Conservation (phyloP, 2,113 vertebrate genomes). For the Nothobranchius kuhntae region DNA sequence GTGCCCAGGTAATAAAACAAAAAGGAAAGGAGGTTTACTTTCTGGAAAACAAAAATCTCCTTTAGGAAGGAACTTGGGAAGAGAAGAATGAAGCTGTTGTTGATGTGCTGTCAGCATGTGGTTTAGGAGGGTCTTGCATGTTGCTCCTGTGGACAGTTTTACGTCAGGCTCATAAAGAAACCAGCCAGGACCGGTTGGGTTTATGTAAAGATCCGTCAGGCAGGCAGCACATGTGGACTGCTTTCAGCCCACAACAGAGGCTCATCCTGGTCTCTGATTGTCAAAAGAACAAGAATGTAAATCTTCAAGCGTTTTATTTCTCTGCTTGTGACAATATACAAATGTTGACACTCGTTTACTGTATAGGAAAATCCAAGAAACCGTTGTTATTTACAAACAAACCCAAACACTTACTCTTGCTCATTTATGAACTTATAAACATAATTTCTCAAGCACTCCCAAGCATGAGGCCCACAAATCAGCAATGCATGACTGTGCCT, state of each 20-base stretch:
- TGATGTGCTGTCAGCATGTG: conserved; percentile 60
- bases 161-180: conserved; percentile 72
- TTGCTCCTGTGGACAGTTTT: conserved; percentile 57
- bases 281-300: conserved; percentile 29
- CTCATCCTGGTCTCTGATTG: conserved; percentile 20
- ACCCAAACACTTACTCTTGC: conserved; percentile 41
- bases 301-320: conserved; percentile 14
- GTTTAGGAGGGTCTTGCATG: conserved; percentile 52
- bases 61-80: not conserved
- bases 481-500: conserved; percentile 67
- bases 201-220: conserved; percentile 46
- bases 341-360: not conserved
- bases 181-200: conserved; percentile 60
- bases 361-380: conserved; percentile 17
- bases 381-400: conserved; percentile 49
- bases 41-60: conserved; percentile 5
- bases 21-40: not conserved
- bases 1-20: conserved; percentile 75
- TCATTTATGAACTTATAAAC: conserved; percentile 49
- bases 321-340: conserved; percentile 30
- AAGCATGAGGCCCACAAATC: conserved; percentile 65
- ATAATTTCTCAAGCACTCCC: conserved; percentile 38
- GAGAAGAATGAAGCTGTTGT: conserved; percentile 30
- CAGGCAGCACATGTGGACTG: conserved; percentile 56
- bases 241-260: conserved; percentile 16